Evolutionary conservation across 2,113 vertebrate species (phyloP).

Genomic region (Entomyzon cyanotis): DNA sequence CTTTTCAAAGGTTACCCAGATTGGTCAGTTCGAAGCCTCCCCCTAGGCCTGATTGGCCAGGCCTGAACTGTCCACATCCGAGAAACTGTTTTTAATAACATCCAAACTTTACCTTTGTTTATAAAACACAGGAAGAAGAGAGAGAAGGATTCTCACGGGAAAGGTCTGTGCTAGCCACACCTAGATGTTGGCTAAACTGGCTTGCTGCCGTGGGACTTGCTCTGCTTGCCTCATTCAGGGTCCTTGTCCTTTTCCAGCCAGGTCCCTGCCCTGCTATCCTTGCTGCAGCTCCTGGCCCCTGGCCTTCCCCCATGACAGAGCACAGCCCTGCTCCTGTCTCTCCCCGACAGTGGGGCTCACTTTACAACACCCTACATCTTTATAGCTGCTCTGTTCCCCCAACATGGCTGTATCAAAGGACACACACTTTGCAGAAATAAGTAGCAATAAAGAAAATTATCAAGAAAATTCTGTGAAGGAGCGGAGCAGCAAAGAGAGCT

Average conservation of each 20-base stretch:
- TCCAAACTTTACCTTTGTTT: too few species aligned
- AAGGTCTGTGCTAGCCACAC: too few species aligned
- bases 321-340: neutral
- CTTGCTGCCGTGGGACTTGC: neutral
- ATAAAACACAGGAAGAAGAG: too few species aligned
- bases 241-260: rapidly evolving
- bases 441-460: neutral
- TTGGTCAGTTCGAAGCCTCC: too few species aligned
- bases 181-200: neutral
- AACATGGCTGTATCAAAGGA: neutral
- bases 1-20: too few species aligned
- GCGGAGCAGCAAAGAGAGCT: neutral
- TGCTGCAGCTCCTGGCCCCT: rapidly evolving
- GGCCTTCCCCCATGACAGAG: neutral
- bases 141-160: too few species aligned
- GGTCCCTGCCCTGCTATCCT: neutral
- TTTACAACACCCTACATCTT: neutral
- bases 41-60: too few species aligned
- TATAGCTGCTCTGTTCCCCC: neutral
- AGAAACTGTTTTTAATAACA: too few species aligned
- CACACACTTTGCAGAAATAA: neutral
- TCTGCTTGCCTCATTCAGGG: neutral
- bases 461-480: neutral
- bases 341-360: neutral
- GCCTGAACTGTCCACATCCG: too few species aligned